Evolutionary conservation across 2,113 vertebrate species (phyloP).

Genomic region (Tragulus kanchil): DNA sequence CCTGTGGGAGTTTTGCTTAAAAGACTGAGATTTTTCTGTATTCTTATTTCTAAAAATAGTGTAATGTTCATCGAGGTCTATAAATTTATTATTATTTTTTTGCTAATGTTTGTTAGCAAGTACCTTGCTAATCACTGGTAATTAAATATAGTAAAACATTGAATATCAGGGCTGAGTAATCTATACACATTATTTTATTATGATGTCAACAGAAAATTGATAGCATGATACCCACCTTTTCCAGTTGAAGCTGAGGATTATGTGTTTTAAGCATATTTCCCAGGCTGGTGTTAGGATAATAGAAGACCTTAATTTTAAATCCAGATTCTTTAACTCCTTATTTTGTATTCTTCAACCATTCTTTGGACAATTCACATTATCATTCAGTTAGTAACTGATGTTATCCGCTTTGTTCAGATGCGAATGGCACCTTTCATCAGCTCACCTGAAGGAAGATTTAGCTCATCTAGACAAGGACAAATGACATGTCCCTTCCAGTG

Average conservation of each 20-base stretch:
- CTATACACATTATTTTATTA: neutral
- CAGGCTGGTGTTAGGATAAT: neutral
- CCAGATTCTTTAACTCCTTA: neutral
- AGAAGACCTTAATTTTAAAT: slow-evolving; percentile 45
- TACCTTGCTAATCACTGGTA: neutral
- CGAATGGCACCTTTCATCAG: neutral
- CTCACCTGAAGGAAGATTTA: neutral
- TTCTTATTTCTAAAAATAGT: neutral
- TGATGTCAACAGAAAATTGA: neutral
- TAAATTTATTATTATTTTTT: neutral
- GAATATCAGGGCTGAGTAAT: neutral
- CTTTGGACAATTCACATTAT: neutral
- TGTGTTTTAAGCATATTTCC: neutral
- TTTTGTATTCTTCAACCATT: neutral
- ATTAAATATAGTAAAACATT: neutral
- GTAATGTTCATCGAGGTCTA: neutral
- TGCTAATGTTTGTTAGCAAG: neutral
- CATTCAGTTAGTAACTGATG: neutral
- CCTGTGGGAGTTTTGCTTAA: neutral
- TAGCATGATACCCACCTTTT: neutral
- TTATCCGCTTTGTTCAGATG: neutral
- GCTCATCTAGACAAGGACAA: neutral
- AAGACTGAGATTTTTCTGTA: neutral
- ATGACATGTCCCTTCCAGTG: neutral
- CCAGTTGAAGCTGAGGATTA: neutral